Base-by-base conservation (phyloP, 2,113 vertebrate species). In the Brachyhypopomus occidentalis region DNA sequence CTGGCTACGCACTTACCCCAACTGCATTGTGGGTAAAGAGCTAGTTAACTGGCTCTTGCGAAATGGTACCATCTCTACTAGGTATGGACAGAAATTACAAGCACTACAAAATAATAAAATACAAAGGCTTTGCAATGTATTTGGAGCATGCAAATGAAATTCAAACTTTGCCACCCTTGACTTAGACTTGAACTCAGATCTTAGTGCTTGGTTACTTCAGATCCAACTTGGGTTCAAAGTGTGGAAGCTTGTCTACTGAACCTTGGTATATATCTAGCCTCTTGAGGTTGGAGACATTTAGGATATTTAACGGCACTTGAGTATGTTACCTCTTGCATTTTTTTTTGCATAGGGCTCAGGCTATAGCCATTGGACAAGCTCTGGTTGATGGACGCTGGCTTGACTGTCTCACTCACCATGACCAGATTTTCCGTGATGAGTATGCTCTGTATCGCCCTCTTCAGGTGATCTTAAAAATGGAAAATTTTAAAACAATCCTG, bases 21-120 rank as follows among this genome's bases (percentile, higher is more conserved):
- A 98, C 91, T 99, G 97, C 89, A 97, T 99, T 84, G 98, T 99
- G 82, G 98, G 98, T 88, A 99, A 99, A 90, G 98, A 99, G 45
- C 90, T 99, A 30, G 97, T 99, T 72, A 98, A 99, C 90, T 99
- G 98, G 98, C 93, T 99, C 38, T 95, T 98, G 78, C 94, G 96
- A 87, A 98, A 96, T 79, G 97, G 97, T 19, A 98, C 98, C 77
- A 95, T 99, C 88, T 94, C 95, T 23, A 98, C 94, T 9, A 96
- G 98, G 98, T 93, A 88, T 1, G 0, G 12, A 52, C 45, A 5
- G 12, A 38, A 55, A 12, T 72, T 14, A 8, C 45, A 14, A 52
- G 45, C 45, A 52, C 45, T 3, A n/a, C n/a, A n/a, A n/a, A n/a
- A n/a, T n/a, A n/a, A n/a, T n/a, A n/a, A n/a, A 3, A 11, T 2